Conservation (phyloP, 2,113 vertebrate genomes). For the Bolborhynchus lineola region DNA sequence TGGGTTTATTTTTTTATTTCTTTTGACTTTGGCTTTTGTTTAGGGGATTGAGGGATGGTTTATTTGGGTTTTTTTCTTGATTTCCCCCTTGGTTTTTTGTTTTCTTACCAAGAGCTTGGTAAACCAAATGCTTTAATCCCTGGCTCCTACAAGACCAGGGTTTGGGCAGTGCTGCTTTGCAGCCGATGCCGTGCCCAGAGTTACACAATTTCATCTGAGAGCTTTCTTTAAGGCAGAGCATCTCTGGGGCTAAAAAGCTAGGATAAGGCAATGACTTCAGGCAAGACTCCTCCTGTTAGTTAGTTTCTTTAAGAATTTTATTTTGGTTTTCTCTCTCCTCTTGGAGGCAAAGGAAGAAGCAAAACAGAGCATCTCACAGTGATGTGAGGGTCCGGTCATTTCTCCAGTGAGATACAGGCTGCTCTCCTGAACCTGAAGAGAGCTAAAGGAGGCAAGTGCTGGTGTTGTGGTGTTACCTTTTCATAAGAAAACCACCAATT, state of each 20-base stretch:
- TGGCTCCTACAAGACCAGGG: background rate
- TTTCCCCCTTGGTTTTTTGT: background rate
- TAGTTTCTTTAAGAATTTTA: background rate
- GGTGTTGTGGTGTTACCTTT: background rate
- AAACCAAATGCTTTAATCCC: conserved; percentile 9
- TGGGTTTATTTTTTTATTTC: conserved; percentile 67
- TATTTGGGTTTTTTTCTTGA: background rate
- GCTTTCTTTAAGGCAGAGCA: conserved; percentile 33
- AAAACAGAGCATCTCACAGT: background rate
- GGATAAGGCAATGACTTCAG: background rate
- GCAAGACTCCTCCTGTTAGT: background rate
- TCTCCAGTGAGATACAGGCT: background rate
- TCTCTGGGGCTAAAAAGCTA: background rate
- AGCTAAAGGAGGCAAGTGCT: background rate
- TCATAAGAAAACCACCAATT: background rate
- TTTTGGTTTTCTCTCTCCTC: background rate
- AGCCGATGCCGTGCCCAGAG: background rate
- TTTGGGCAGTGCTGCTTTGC: background rate
- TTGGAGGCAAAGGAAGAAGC: background rate
- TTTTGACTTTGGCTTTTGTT: conserved; percentile 37
- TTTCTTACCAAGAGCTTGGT: conserved; percentile 32
- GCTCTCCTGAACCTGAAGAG: background rate
- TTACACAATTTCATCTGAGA: background rate
- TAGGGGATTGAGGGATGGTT: background rate
- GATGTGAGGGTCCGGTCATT: background rate